Evolutionary conservation across 2,888 invertebrate species (phyloP), one percentile per base, ranked within the genome.

Genomic region (Altica lythri): DNA sequence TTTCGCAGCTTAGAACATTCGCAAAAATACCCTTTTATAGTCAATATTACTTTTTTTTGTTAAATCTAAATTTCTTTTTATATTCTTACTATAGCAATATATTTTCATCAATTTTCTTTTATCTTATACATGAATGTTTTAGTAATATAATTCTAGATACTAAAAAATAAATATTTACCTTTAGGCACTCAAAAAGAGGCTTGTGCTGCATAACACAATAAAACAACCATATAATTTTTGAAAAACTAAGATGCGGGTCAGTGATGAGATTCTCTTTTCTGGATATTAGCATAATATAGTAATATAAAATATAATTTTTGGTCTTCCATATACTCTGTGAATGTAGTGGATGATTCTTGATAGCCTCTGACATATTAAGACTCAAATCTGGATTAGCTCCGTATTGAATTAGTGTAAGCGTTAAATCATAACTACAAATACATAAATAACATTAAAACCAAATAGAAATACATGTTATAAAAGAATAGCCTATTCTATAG

Each of bases 301-400:
- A 85, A 68, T 85, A 86, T 42, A 86, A 77, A 61, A 86, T 82
- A 76, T 83, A 81, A 68, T 81, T 82, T 59, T 81, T 78, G 9
- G 81, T 80, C 67, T 83, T 82, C 75, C 83, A 83, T 46, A 81
- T 72, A 57, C 78, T 76, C 53, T 75, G 73, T 53, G 73, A 68
- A 55, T 72, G 72, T 38, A 70, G 56, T 9, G 72, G 72, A 57
- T 75, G 74, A 54, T 71, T 73, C 54, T 75, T 75, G 63, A 77
- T 73, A 62, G 75, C 75, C 69, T 77, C 77, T 1, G 76, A 73
- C 67, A 77, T 76, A 59, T 74, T 77, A 27, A 86, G 78, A 63
- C 82, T 82, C 51, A 86, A 77, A 68, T 88, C 85, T 10, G 88
- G 86, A 78, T 89, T 83, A 32, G 88, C 89, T 45, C 89, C 88